These are phyloP conservation scores for Boleophthalmus pectinirostris DNA, from an alignment of 2,113 vertebrate species.

Conservation along the genomic window DNA sequence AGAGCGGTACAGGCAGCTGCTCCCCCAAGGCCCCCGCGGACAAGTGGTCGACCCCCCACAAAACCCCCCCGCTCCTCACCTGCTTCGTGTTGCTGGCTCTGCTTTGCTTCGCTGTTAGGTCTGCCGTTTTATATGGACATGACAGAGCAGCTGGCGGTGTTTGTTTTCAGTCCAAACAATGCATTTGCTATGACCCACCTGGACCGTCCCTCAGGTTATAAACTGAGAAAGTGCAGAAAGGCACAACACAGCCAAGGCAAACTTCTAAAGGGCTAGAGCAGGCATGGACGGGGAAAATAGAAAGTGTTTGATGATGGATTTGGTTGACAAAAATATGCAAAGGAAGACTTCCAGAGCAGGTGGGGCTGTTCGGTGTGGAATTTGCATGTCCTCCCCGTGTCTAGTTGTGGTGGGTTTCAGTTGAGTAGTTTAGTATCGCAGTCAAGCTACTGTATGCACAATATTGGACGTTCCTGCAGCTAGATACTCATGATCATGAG, in stretches of 20 bases:
- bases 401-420: not conserved
- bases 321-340: not conserved
- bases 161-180: not conserved
- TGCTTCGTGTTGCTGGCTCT: conserved; percentile 34
- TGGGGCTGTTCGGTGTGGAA: conserved; percentile 5
- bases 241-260: not conserved
- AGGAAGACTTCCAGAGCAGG: conserved; percentile 22
- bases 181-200: conserved; percentile 2
- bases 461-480: not conserved
- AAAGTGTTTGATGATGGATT: conserved; percentile 8
- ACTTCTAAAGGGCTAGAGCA: not conserved
- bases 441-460: not conserved
- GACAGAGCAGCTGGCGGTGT: conserved; percentile 9
- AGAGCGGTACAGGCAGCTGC: conserved; percentile 70
- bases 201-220: conserved; percentile 18
- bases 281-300: not conserved
- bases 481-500: too few relatives aligned
- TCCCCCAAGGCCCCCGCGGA: conserved; percentile 47
- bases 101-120: conserved; percentile 2
- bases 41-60: conserved; percentile 21
- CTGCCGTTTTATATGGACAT: conserved; percentile 10
- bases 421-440: not conserved
- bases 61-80: not conserved
- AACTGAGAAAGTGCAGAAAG: not conserved
- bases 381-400: not conserved